Conservation (phyloP, 2,888 invertebrate species). For the Pogonocherus hispidulus region DNA sequence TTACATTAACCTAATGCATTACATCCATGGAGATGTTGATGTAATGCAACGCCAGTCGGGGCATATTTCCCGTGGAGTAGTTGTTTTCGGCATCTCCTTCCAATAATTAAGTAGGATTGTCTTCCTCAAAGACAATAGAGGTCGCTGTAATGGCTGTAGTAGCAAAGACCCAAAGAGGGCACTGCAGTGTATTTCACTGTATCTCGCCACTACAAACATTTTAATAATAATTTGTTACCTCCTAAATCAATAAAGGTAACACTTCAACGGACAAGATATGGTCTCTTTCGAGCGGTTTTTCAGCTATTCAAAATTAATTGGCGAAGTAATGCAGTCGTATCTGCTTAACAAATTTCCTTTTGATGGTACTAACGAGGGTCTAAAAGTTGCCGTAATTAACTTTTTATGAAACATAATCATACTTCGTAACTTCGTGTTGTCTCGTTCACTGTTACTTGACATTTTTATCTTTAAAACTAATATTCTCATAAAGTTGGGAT, state of each 20-base stretch:
- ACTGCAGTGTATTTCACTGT: too few species aligned
- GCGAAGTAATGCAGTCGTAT: conserved; percentile 39
- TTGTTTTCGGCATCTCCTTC: too few species aligned
- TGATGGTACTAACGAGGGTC: conserved; percentile 54
- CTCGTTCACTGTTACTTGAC: conserved; percentile 40
- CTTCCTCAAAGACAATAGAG: too few species aligned
- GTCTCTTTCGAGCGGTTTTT: conserved; percentile 12
- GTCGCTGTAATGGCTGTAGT: too few species aligned
- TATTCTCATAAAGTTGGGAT: conserved; percentile 21
- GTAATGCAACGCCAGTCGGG: too few species aligned
- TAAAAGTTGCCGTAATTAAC: conserved; percentile 55
- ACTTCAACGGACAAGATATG: conserved; percentile 4
- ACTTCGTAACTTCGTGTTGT: conserved; percentile 54
- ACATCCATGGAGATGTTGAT: too few species aligned
- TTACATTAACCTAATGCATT: too few species aligned
- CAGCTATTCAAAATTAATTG: conserved; percentile 40
- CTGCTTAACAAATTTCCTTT: conserved; percentile 53
- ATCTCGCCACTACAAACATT: too few species aligned
- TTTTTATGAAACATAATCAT: conserved; percentile 57
- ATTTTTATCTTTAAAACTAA: conserved; percentile 40
- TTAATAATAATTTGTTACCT: too few species aligned
- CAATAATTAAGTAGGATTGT: too few species aligned
- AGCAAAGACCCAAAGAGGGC: too few species aligned
- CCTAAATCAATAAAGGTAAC: not conserved
- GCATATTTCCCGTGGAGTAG: too few species aligned